Base-by-base conservation (phyloP, 2,113 vertebrate genomes). In the Toxotes jaculatrix region DNA sequence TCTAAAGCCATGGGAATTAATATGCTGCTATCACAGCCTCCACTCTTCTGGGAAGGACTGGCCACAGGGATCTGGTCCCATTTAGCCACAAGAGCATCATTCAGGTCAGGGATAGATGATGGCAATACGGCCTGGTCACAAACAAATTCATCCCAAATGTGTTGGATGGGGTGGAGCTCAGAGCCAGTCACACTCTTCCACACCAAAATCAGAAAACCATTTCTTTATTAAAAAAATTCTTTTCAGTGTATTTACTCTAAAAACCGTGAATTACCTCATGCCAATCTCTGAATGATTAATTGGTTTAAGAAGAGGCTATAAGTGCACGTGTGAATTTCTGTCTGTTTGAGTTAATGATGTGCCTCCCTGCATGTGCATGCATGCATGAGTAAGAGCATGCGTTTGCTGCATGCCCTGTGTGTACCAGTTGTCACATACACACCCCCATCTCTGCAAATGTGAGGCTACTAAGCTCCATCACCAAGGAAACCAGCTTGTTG, bases 401-500 rank as follows among this genome's bases (percentile, higher is more conserved):
- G 38, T 87, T 78, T 79, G 43, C 55, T 84, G 64, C 86, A 74
- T 84, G 83, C 84, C 83, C 63, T 70, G 62, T 62, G 76, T 83
- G 76, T 84, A 59, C 63, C 64, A 68, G 64, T 77, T 84, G 79
- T 79, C 80, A 85, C 86, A 82, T 68, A 70, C 79, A 86, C 85
- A 80, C 78, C 68, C 84, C 70, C 67, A 12, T 86, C 84, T 69
- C 89, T 75, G 83, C 75, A 82, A 90, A 88, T 90, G 79, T 85
- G 74, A 90, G 77, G 88, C 90, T 87, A 87, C 89, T 86, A 84
- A 89, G 88, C 84, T 86, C 88, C 63, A 89, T 93, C 91, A 88
- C 91, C 93, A 88, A 85, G 91, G 93, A 91, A 88, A 93, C 93
- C 90, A 88, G 86, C 91, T 88, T 87, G 93, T 93, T 93, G 93